Percentiles rank a stretch among this genome's conserved stretches.
Evolutionary conservation across 2,888 invertebrate species (phyloP).

Genomic region (Strigamia transsilvanica): DNA sequence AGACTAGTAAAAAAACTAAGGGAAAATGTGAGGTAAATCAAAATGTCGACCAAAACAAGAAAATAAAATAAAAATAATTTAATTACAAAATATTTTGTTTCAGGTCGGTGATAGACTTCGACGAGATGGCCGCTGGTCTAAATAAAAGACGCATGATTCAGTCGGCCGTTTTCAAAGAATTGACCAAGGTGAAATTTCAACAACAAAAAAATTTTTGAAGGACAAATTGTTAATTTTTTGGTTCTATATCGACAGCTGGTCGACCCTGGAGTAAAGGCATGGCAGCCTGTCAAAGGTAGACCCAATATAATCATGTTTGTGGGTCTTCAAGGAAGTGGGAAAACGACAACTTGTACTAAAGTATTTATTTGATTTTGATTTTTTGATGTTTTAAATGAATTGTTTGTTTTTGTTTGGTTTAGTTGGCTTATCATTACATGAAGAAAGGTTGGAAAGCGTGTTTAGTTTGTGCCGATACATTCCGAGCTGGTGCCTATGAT

Average conservation of each 20-base stretch:
- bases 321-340: slow-evolving; percentile 98
- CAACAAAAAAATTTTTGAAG: slow-evolving; percentile 4
- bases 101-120: slow-evolving; percentile 94
- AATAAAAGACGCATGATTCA: slow-evolving; percentile 99
- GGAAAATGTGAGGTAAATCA: slow-evolving; percentile 83
- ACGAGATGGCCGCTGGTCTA: slow-evolving; percentile 97
- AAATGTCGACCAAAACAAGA: too few species aligned
- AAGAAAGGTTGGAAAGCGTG: slow-evolving; percentile 99
- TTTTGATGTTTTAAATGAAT: neutral
- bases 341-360: slow-evolving; percentile 99
- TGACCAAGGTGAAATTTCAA: slow-evolving; percentile 90
- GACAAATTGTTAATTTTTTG: slow-evolving; percentile 36
- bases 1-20: slow-evolving; percentile 91
- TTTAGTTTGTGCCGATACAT: slow-evolving; percentile 98
- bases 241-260: slow-evolving; percentile 73
- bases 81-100: slow-evolving; percentile 45
- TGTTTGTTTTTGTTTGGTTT: slow-evolving; percentile 40
- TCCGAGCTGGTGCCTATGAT: slow-evolving; percentile 99
- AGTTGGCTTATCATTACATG: slow-evolving; percentile 95
- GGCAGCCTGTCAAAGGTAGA: slow-evolving; percentile 92
- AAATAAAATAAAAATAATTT: neutral
- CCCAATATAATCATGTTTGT: slow-evolving; percentile 99
- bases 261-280: slow-evolving; percentile 97
- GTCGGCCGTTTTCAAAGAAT: slow-evolving; percentile 95
- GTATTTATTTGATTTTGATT: slow-evolving; percentile 59